A percentile compares a stretch with the other conserved stretches of the same genome.
Conservation (phyloP, 2,797 vertebrate genomes). For the Pseudotriccus pelzelni region DNA sequence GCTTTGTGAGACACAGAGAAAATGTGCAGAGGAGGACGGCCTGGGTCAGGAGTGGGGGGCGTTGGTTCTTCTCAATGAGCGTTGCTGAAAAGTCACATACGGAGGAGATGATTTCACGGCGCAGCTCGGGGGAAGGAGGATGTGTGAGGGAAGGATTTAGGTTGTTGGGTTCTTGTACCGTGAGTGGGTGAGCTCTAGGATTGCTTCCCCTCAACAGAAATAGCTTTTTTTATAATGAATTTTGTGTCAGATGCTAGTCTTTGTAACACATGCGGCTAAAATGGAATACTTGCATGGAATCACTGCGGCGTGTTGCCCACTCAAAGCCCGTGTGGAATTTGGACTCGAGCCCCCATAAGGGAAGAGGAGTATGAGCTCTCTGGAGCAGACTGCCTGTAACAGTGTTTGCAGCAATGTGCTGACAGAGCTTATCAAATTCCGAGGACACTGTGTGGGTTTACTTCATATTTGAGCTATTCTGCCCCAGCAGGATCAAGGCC, state of each 20-base stretch:
- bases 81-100: not conserved
- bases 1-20: not conserved
- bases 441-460: not conserved
- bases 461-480: not conserved
- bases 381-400: not conserved
- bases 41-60: not conserved
- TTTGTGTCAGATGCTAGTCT: not conserved
- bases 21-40: not conserved
- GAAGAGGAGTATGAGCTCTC: not conserved
- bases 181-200: slow-evolving; percentile 26
- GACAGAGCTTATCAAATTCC: not conserved
- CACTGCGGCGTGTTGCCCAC: not conserved
- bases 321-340: not conserved
- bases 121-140: not conserved
- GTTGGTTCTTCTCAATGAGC: not conserved
- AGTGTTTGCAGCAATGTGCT: not conserved
- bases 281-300: not conserved
- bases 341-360: not conserved
- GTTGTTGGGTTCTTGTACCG: not conserved
- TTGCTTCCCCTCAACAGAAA: slow-evolving; percentile 15
- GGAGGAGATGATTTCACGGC: not conserved
- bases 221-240: not conserved
- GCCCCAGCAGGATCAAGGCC: not conserved
- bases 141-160: not conserved
- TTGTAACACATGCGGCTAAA: not conserved